These are phyloP conservation scores for Oxyteleia sp. DNA, from an alignment of 2,888 invertebrate genomes.

Conservation along the genomic window DNA sequence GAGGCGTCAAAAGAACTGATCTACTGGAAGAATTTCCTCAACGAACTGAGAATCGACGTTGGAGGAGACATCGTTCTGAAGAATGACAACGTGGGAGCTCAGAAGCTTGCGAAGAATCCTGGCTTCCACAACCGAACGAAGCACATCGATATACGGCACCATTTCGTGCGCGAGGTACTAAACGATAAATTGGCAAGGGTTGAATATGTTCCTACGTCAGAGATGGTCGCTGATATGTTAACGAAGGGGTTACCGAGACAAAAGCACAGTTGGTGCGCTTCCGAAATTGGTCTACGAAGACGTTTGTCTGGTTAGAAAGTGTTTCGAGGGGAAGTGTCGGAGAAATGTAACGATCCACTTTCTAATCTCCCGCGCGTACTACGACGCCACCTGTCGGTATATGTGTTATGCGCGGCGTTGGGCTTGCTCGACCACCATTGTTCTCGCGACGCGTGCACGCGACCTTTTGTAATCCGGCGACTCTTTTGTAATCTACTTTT, in stretches of 20 bases:
- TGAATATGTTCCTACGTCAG: conserved; percentile 2
- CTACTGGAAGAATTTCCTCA: conserved; percentile 23
- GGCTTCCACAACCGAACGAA: conserved; percentile 51
- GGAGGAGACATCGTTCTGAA: conserved; percentile 21
- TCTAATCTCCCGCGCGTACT: no score
- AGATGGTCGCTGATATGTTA: conserved; percentile 27
- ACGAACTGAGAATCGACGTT: neutral
- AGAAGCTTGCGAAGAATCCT: conserved; percentile 36
- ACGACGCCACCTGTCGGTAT: no score
- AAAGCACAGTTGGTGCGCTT: neutral
- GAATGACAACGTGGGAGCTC: conserved; percentile 52
- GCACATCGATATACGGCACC: conserved; percentile 30
- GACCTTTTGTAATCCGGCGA: no score
- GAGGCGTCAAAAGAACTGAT: conserved; percentile 54
- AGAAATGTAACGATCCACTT: no score
- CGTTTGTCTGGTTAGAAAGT: neutral
- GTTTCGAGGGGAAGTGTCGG: neutral
- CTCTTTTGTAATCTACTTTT: no score
- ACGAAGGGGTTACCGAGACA: conserved; percentile 15
- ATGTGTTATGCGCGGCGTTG: no score
- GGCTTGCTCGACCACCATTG: no score
- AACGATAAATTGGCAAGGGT: conserved; percentile 15
- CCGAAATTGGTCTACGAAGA: neutral
- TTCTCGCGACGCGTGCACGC: no score
- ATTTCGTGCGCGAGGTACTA: conserved; percentile 29